Evolutionary conservation across 2,113 vertebrate species (phyloP).

Genomic region (Jaculus jaculus): DNA sequence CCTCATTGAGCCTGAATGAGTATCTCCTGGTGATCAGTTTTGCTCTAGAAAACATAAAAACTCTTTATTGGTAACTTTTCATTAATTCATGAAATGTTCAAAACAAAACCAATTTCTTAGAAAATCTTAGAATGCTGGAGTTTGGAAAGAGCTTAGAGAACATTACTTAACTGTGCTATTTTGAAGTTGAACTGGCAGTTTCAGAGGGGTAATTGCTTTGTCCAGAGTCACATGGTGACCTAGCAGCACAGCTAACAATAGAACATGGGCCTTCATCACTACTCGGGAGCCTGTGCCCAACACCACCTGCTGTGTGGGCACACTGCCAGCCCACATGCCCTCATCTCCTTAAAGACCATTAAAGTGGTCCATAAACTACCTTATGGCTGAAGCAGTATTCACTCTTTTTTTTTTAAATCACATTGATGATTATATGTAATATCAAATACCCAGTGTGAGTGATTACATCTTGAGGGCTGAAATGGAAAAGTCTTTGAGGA

Average conservation of each 20-base stretch:
- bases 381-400: not conserved
- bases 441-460: not conserved
- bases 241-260: slow-evolving; percentile 54
- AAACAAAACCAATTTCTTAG: slow-evolving; percentile 27
- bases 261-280: not conserved
- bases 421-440: slow-evolving; percentile 7
- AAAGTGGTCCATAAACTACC: slow-evolving; percentile 39
- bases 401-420: not conserved
- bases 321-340: slow-evolving; percentile 17
- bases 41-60: not conserved
- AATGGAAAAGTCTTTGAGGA: slow-evolving; percentile 27
- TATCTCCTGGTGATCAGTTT: not conserved
- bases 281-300: slow-evolving; percentile 3
- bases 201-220: slow-evolving; percentile 47
- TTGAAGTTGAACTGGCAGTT: slow-evolving; percentile 32
- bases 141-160: slow-evolving; percentile 22
- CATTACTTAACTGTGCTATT: not conserved
- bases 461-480: slow-evolving; percentile 17
- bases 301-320: slow-evolving; percentile 54
- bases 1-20: not conserved
- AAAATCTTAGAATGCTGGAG: slow-evolving; percentile 26
- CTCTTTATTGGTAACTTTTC: slow-evolving; percentile 19
- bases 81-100: slow-evolving; percentile 7
- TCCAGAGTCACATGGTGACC: slow-evolving; percentile 49
- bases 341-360: slow-evolving; percentile 38